Evolutionary conservation across 2,113 vertebrate species (phyloP).

Genomic region (Gymnorhina tibicen): DNA sequence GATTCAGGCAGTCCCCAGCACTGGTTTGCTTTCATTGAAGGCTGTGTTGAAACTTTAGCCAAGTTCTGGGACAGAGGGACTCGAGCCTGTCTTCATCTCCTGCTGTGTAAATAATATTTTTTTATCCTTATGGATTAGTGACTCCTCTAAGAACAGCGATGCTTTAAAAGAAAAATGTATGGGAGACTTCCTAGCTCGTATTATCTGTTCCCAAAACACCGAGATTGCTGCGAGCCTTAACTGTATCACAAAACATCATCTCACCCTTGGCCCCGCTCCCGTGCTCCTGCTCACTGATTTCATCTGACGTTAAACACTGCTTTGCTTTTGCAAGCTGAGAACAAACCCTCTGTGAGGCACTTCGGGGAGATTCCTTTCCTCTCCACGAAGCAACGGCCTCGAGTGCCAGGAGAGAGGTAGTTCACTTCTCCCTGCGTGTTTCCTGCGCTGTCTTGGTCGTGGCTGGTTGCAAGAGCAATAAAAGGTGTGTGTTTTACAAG

Average conservation of each 20-base stretch:
- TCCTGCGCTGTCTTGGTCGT: neutral
- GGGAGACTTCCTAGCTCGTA: neutral
- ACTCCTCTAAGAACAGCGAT: neutral
- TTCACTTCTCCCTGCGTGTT: neutral
- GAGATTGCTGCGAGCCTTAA: neutral
- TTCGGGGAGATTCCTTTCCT: neutral
- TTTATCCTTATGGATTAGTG: neutral
- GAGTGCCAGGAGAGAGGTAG: neutral
- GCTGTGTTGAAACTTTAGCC: neutral
- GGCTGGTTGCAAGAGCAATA: neutral
- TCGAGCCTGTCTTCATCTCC: neutral
- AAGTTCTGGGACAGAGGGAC: neutral
- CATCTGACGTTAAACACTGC: neutral
- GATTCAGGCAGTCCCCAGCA: neutral
- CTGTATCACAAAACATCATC: neutral
- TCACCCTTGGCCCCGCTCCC: neutral
- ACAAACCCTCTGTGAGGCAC: neutral
- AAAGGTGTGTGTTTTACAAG: neutral
- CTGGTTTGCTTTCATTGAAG: neutral
- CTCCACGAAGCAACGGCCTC: fast-evolving
- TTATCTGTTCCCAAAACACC: neutral
- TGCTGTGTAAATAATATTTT: neutral
- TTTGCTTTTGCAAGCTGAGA: neutral
- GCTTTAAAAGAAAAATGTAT: neutral
- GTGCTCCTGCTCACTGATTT: neutral